phyloP scores from a whole-genome alignment of 1,140 invertebrate genomes.

The Nymphalis io region DNA sequence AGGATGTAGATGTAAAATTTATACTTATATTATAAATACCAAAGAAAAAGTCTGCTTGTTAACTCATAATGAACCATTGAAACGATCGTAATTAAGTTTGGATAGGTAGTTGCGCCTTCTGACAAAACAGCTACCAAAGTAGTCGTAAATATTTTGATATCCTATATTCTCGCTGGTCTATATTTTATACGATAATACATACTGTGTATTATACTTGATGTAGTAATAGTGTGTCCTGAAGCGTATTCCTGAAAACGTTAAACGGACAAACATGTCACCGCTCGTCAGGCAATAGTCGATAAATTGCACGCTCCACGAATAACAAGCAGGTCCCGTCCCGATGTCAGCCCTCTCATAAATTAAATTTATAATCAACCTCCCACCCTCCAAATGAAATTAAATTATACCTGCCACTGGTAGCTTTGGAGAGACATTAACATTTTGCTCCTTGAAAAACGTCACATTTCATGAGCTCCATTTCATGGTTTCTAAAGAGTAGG shows the following conservation, averaged over 20 bases:
- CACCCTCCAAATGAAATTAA: conserved; percentile 66
- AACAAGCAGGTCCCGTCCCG: conserved; percentile 53
- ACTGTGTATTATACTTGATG: neutral
- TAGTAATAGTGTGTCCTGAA: conserved; percentile 20
- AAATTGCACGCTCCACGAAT: conserved; percentile 63
- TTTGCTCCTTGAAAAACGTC: conserved; percentile 58
- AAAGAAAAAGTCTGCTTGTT: too few relatives aligned
- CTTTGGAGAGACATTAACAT: conserved; percentile 66
- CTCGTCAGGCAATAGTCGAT: conserved; percentile 56
- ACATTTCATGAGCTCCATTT: conserved; percentile 51
- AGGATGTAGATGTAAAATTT: too few relatives aligned
- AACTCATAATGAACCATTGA: too few relatives aligned
- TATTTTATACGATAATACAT: neutral
- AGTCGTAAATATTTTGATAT: too few relatives aligned
- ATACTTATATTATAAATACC: too few relatives aligned
- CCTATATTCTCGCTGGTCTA: too few relatives aligned
- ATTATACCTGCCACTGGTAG: conserved; percentile 66
- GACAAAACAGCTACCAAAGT: too few relatives aligned
- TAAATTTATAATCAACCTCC: conserved; percentile 74
- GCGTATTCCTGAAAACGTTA: conserved; percentile 33
- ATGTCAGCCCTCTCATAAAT: conserved; percentile 69
- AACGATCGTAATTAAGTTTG: too few relatives aligned
- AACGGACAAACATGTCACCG: conserved; percentile 36
- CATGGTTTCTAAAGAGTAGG: conserved; percentile 34
- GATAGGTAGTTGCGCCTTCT: too few relatives aligned